phyloP scores from a whole-genome alignment of 1,140 invertebrate species.

The Pectinophora gossypiella region DNA sequence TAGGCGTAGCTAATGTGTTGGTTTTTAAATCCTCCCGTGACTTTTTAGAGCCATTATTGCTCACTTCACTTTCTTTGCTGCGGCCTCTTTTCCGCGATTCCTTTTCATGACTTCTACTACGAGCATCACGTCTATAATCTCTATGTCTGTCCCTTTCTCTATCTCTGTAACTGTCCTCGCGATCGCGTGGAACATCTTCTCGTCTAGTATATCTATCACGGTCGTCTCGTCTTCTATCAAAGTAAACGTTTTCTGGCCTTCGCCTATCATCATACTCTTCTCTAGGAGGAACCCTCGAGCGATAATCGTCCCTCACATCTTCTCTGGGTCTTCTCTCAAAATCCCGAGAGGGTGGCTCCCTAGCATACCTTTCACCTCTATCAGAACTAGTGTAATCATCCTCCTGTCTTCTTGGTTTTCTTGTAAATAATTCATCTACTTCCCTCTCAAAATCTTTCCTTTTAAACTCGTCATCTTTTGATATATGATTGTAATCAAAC shows the following conservation, averaged over 20 bases:
- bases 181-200: slow-evolving; percentile 31
- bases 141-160: slow-evolving; percentile 21
- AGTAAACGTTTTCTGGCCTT: slow-evolving; percentile 34
- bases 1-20: slow-evolving; percentile 10
- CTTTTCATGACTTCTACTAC: slow-evolving; percentile 37
- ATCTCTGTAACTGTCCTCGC: slow-evolving; percentile 28
- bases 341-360: slow-evolving; percentile 27
- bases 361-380: slow-evolving; percentile 13
- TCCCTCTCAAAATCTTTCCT: slow-evolving; percentile 58
- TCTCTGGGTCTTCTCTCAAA: slow-evolving; percentile 34
- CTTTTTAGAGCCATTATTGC: slow-evolving; percentile 32
- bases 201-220: slow-evolving; percentile 45
- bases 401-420: slow-evolving; percentile 31
- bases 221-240: slow-evolving; percentile 55
- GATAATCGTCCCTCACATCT: slow-evolving; percentile 28
- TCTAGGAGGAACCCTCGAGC: slow-evolving; percentile 19
- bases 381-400: slow-evolving; percentile 14
- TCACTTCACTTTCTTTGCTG: slow-evolving; percentile 40
- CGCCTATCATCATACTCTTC: slow-evolving; percentile 37
- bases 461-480: slow-evolving; percentile 54
- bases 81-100: slow-evolving; percentile 50
- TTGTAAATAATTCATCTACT: slow-evolving; percentile 49
- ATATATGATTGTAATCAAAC: slow-evolving; percentile 78
- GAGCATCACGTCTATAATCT: slow-evolving; percentile 23
- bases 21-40: slow-evolving; percentile 16